Base-by-base conservation (phyloP, 2,888 invertebrate genomes). In the Brenthis ino region DNA sequence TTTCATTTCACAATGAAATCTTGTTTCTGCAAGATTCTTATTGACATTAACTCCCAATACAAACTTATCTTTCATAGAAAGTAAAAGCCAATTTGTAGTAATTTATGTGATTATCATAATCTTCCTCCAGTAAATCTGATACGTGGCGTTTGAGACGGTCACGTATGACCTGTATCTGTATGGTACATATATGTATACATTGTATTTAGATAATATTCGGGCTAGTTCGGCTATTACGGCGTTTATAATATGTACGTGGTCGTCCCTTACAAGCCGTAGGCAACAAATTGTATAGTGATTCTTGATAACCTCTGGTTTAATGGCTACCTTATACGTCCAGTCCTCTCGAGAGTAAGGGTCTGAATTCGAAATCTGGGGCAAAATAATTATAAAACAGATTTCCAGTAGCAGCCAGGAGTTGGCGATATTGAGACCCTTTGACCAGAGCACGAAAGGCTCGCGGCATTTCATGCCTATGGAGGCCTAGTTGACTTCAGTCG, bases 81-180 rank as follows among this genome's bases (percentile, higher is more conserved):
- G n/a, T 14, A 3, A n/a, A 51, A n/a, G 6, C 51, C 37, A 43
- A 43, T 8, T 8, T 43, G 11, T 43, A 43, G 37, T 43, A 43
- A 43, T 43, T 43, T 43, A 50, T 33, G 33, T 60, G 33, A 50
- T 60, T 60, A 50, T 60, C 28, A 50, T 60, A 50, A 60, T 6
- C 11, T 43, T 43, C 48, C 2, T 6, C 43, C 16, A 50, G 51
- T 63, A 63, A 63, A 63, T 63, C 63, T 54, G 43, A 24, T 37
- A 63, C 63, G 63, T 63, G 54, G 37, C 1, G 14, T 37, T 43
- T 6, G 54, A 54, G 8, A 33, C 43, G 14, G 43, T 63, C 63
- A 63, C 54, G 63, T 63, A 12, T 63, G 63, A 8, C 43, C 54
- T 63, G 63, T 53, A 43, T 63, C 54, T 63, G 63, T 53, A 43